phyloP scores from a whole-genome alignment of 2,113 vertebrate species.

The Calidris pugnax region DNA sequence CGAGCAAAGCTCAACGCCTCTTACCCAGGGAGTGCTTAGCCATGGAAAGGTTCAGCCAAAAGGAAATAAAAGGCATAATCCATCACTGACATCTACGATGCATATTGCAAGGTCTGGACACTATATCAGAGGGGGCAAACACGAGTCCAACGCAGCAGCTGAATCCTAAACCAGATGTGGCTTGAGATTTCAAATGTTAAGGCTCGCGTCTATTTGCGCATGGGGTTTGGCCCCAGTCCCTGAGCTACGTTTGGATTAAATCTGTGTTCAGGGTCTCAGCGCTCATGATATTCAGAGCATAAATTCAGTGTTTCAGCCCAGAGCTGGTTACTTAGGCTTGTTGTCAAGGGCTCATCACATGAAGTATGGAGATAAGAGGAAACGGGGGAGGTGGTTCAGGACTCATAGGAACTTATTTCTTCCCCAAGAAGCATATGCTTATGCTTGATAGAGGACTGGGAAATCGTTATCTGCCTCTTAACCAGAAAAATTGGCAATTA shows the following conservation, averaged over 20 bases:
- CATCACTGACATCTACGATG: background rate
- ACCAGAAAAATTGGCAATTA: background rate
- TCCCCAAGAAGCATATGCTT: background rate
- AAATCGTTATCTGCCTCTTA: background rate
- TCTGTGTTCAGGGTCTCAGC: background rate
- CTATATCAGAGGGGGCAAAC: background rate
- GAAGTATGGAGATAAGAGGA: background rate
- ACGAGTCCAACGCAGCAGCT: background rate
- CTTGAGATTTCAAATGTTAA: background rate
- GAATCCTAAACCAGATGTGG: background rate
- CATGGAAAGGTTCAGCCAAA: background rate
- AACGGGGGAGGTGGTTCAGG: background rate
- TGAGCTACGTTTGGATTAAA: background rate
- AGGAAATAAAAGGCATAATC: background rate
- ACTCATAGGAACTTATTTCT: background rate
- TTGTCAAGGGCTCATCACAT: background rate
- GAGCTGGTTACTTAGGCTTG: background rate
- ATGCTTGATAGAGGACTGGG: background rate
- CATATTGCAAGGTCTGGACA: background rate
- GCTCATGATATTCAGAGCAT: background rate
- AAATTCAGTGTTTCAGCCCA: background rate
- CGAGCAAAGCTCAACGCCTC: background rate
- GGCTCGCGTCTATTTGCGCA: background rate
- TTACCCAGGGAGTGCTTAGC: background rate
- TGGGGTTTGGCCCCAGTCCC: background rate